A percentile compares a stretch with the other conserved stretches of the same genome.
These are phyloP conservation scores for Pipistrellus kuhlii DNA, from an alignment of 2,797 vertebrate genomes.

Conservation along the genomic window DNA sequence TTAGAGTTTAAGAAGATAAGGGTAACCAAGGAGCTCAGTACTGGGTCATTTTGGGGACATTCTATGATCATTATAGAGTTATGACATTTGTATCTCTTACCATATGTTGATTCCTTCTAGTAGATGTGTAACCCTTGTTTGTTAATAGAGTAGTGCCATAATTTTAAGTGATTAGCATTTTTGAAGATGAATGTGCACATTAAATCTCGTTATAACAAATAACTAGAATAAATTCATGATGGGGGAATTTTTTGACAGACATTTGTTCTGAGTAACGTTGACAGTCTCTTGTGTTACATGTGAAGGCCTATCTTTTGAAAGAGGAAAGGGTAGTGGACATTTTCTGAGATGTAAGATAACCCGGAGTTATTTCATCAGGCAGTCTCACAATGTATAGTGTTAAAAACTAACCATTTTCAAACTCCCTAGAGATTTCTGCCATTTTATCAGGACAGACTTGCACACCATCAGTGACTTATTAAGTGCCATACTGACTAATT, in stretches of 20 bases:
- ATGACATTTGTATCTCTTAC: not conserved
- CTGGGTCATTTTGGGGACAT: not conserved
- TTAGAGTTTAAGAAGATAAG: not conserved
- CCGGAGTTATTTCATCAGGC: not conserved
- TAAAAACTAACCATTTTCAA: not conserved
- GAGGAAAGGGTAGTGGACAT: not conserved
- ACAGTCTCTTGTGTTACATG: not conserved
- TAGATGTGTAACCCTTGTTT: not conserved
- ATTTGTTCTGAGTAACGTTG: conserved; percentile 8
- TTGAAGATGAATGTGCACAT: not conserved
- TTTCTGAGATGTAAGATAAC: conserved; percentile 14
- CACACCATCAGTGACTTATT: not conserved
- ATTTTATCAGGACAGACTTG: not conserved
- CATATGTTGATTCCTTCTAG: not conserved
- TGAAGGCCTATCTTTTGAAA: conserved; percentile 41
- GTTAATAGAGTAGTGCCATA: not conserved
- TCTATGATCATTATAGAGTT: not conserved
- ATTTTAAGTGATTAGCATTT: conserved; percentile 12
- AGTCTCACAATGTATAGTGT: not conserved
- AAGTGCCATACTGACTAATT: not conserved
- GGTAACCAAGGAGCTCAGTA: not conserved
- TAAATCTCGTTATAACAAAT: not conserved
- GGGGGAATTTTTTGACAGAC: not conserved
- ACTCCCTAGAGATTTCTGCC: not conserved
- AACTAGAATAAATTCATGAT: conserved; percentile 28